Evolutionary conservation across 2,888 invertebrate species (phyloP), one percentile per base, ranked within the genome.

Genomic region (Lithophane leautieri): DNA sequence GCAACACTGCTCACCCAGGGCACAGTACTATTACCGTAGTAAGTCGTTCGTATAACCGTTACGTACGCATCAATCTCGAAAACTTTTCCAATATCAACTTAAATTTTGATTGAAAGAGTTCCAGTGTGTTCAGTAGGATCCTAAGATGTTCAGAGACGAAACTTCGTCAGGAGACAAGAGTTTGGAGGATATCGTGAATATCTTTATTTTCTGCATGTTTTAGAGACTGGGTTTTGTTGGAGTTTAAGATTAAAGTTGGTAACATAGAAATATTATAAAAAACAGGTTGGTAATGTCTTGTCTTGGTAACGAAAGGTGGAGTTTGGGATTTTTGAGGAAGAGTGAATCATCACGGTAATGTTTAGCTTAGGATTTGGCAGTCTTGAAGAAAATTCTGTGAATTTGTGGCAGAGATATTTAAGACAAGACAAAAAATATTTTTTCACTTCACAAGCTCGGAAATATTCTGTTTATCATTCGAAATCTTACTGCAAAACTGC

Each of bases 61-160:
- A 78, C 69, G 65, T 78, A 88, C 90, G 91, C 90, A 92, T 92
- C 92, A 91, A 91, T 92, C 92, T 89, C 80, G 70, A 42, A 77
- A 92, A 93, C 91, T 93, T 93, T 93, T 91, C 92, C 92, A 93
- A 93, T 93, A 92, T 92, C 90, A 90, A 91, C 90, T 93, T 91
- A 92, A 93, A 92, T 91, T 93, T 93, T 93, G 92, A 93, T 92
- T 90, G 91, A 91, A 92, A 86, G 90, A 90, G 90, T 91, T 92
- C 87, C 73, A 79, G 79, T 79, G 84, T 82, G 82, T 87, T 85
- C 79, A 79, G 77, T 76, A 66, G 73, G 72, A 79, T 86, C 67
- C 78, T 76, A 65, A 69, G 78, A 76, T 65, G 76, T 73, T 85
- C 72, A 34, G 75, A n/a, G 60, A 72, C 61, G 66, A 42, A 83